These are phyloP conservation scores for Sebastiscus tertius DNA, from an alignment of 2,797 vertebrate genomes.

Conservation along the genomic window DNA sequence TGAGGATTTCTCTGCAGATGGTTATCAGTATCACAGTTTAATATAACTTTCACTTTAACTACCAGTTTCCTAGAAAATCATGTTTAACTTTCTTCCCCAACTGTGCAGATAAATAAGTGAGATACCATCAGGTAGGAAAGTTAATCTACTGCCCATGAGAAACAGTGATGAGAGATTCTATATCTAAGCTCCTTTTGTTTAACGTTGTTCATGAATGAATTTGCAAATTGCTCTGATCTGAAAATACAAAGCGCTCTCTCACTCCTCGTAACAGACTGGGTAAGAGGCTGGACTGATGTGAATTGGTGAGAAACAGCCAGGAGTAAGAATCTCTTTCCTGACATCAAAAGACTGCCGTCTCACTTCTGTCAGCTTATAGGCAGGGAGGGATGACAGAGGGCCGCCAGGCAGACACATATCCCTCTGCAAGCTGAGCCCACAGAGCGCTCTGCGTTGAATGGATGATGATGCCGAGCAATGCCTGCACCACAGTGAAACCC, in stretches of 20 bases:
- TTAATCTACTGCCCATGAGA: constrained; percentile 58
- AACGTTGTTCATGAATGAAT: constrained; percentile 83
- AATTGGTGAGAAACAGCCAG: constrained; percentile 86
- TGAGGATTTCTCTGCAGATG: not conserved
- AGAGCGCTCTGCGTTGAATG: constrained; percentile 25
- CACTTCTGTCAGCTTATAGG: constrained; percentile 77
- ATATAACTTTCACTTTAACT: not conserved
- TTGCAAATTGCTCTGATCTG: constrained; percentile 96
- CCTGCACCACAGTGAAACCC: constrained; percentile 20
- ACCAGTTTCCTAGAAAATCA: not conserved
- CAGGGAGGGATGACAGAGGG: constrained; percentile 46
- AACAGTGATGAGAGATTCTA: constrained; percentile 84
- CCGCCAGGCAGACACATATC: constrained; percentile 72
- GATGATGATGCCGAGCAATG: constrained; percentile 11
- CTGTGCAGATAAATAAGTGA: not conserved
- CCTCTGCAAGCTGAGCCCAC: constrained; percentile 43
- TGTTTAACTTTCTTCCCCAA: not conserved
- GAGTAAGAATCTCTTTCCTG: constrained; percentile 86
- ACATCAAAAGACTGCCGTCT: constrained; percentile 88
- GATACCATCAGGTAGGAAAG: constrained; percentile 62
- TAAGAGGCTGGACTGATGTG: constrained; percentile 83
- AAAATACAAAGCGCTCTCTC: constrained; percentile 88
- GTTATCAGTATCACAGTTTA: not conserved
- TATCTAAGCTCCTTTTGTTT: constrained; percentile 89
- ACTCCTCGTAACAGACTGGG: constrained; percentile 78